phyloP scores from a whole-genome alignment of 2,113 vertebrate species.

The Hypocryptadius cinnamomeus region DNA sequence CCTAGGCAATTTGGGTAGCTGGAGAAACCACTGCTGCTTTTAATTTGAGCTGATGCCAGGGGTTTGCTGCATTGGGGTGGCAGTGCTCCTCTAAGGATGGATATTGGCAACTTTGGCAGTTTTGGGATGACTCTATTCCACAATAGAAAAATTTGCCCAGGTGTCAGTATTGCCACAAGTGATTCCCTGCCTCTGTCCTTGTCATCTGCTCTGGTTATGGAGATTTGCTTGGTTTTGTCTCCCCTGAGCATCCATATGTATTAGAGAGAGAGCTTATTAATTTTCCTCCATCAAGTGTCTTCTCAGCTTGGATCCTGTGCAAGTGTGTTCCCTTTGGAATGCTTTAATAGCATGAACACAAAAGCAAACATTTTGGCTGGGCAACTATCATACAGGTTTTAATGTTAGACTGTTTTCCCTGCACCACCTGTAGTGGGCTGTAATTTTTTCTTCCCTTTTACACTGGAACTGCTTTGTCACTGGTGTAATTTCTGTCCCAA shows the following conservation, averaged over 20 bases:
- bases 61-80: not conserved
- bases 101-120: not conserved
- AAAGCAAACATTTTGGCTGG: not conserved
- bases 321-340: not conserved
- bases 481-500: not conserved
- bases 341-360: not conserved
- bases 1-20: not conserved
- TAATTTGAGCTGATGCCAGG: not conserved
- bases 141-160: not conserved
- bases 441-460: not conserved
- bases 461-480: not conserved
- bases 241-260: not conserved
- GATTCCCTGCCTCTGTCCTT: not conserved
- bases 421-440: not conserved
- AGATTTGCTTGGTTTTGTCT: not conserved
- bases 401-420: not conserved
- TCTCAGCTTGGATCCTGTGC: not conserved
- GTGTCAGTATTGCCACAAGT: not conserved
- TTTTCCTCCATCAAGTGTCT: not conserved
- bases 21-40: not conserved
- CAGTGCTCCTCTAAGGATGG: not conserved
- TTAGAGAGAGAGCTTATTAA: not conserved
- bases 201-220: not conserved
- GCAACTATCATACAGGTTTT: not conserved
- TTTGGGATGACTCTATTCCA: not conserved